Conservation (phyloP, 2,113 vertebrate species). For the Osmerus eperlanus region DNA sequence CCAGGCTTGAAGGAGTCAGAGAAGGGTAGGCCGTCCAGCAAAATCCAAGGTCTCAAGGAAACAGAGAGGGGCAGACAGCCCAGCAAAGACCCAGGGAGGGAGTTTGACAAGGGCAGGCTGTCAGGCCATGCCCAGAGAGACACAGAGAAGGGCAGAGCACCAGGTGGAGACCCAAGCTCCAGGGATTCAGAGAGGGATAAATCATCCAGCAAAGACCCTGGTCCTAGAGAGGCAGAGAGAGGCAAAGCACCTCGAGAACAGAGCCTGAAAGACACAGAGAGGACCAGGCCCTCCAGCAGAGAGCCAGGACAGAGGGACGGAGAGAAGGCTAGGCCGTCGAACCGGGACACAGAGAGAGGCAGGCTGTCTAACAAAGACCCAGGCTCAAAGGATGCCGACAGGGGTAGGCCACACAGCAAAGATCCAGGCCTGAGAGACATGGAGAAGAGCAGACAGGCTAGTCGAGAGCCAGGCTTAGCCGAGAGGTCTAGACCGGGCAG, state of each 20-base stretch:
- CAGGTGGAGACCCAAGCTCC: neutral
- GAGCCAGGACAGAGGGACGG: neutral
- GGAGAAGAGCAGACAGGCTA: slow-evolving; percentile 54
- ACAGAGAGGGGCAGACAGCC: slow-evolving; percentile 46
- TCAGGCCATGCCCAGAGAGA: slow-evolving; percentile 27
- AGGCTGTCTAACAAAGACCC: neutral
- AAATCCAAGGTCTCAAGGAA: slow-evolving; percentile 57
- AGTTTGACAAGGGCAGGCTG: no score
- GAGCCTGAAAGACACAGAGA: neutral
- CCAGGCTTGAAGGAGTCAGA: slow-evolving; percentile 59
- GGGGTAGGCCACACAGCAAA: neutral
- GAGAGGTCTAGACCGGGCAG: no score
- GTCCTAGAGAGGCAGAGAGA: neutral
- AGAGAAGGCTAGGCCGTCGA: neutral
- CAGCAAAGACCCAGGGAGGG: slow-evolving; percentile 37
- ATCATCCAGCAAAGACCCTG: neutral
- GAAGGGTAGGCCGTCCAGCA: slow-evolving; percentile 43
- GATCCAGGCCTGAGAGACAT: slow-evolving; percentile 32
- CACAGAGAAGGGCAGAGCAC: slow-evolving; percentile 44
- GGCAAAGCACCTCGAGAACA: neutral
- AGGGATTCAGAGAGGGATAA: no score
- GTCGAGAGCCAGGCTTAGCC: slow-evolving; percentile 39
- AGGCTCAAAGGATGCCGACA: neutral
- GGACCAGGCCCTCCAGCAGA: neutral
- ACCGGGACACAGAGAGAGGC: neutral